phyloP scores from a whole-genome alignment of 1,140 invertebrate genomes.

The Nasonia giraulti region DNA sequence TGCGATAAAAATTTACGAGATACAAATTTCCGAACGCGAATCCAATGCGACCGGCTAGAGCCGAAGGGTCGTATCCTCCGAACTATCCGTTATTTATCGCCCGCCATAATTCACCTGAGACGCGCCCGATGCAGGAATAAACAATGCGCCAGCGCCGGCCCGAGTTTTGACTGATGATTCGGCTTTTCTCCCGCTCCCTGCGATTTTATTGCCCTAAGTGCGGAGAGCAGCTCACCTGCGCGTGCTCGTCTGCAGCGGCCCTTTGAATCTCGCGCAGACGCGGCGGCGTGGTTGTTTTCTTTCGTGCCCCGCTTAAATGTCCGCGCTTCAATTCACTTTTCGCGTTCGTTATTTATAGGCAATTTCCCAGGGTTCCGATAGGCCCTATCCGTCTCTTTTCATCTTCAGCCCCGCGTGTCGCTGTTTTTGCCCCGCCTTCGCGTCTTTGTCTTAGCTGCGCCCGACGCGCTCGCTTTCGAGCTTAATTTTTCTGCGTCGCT shows the following conservation, averaged over 20 bases:
- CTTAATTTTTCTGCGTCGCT: too few relatives aligned
- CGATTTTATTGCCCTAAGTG: neutral
- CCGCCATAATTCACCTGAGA: slow-evolving; percentile 17
- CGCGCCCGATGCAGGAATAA: slow-evolving; percentile 4
- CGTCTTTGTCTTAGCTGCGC: too few relatives aligned
- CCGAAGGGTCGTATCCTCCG: slow-evolving; percentile 10
- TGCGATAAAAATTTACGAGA: slow-evolving; percentile 40
- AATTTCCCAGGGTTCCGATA: neutral
- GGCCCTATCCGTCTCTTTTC: neutral
- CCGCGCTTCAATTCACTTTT: neutral
- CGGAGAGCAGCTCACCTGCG: too few relatives aligned
- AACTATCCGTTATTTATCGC: slow-evolving; percentile 26
- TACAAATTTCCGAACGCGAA: slow-evolving; percentile 31
- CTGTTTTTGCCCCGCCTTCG: neutral
- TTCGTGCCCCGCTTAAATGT: neutral
- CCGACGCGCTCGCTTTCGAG: too few relatives aligned
- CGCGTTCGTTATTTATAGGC: neutral
- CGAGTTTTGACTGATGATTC: neutral
- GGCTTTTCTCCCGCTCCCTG: too few relatives aligned
- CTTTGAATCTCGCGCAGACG: neutral
- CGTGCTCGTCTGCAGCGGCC: too few relatives aligned
- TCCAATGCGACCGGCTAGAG: slow-evolving; percentile 24
- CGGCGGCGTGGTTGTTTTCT: neutral
- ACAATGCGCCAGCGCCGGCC: neutral
- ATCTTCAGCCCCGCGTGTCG: neutral